phyloP scores from a whole-genome alignment of 2,797 vertebrate genomes.

The Anniella stebbinsi region DNA sequence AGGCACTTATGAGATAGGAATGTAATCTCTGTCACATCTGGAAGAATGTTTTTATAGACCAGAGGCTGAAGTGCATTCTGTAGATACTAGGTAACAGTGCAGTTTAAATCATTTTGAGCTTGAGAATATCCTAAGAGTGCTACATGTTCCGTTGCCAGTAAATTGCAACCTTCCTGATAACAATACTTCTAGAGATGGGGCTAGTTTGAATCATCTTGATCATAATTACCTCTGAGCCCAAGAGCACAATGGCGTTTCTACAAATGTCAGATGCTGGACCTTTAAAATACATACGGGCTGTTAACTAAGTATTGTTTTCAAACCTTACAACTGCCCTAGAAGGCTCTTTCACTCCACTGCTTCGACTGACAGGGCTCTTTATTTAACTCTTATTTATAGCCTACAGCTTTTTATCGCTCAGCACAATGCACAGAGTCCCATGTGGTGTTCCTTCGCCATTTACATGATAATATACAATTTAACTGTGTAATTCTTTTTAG shows the following conservation, averaged over 20 bases:
- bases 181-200: conserved; percentile 1
- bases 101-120: rapidly evolving
- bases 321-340: conserved; percentile 38
- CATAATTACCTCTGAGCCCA: not conserved
- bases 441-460: conserved; percentile 61
- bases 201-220: not conserved
- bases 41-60: not conserved
- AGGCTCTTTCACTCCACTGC: conserved; percentile 64
- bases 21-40: conserved; percentile 65
- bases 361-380: conserved; percentile 69
- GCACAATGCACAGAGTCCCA: conserved; percentile 72
- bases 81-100: not conserved
- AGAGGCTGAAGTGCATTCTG: not conserved
- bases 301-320: conserved; percentile 52
- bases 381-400: conserved; percentile 75
- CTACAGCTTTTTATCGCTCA: conserved; percentile 67
- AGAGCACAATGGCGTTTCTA: conserved; percentile 6
- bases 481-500: conserved; percentile 64
- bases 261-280: not conserved
- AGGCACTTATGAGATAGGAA: conserved; percentile 51
- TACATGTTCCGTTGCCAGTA: conserved; percentile 8
- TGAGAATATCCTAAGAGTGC: conserved; percentile 14
- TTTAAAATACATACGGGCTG: conserved; percentile 7
- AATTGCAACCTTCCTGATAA: conserved; percentile 6
- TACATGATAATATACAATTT: conserved; percentile 75